Percentiles rank a stretch among this genome's conserved stretches.
These are phyloP conservation scores for Pachypeltis micranthus DNA, from an alignment of 1,140 invertebrate genomes.

Conservation along the genomic window DNA sequence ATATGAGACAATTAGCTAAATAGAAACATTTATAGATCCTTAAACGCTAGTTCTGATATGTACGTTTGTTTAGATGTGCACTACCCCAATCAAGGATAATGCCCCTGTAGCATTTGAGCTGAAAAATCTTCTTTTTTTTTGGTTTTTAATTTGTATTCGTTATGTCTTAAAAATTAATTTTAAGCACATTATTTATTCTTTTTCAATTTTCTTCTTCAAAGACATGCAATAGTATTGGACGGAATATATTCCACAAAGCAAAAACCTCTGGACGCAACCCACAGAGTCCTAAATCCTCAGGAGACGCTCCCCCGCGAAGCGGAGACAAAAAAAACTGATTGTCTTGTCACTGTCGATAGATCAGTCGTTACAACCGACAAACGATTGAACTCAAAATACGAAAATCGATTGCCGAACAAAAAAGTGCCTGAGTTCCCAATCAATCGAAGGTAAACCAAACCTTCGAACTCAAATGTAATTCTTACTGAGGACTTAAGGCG, in stretches of 20 bases:
- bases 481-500: too few relatives aligned
- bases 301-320: slow-evolving; percentile 4
- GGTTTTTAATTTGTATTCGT: slow-evolving; percentile 15
- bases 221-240: slow-evolving; percentile 25
- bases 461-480: too few relatives aligned
- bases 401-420: too few relatives aligned
- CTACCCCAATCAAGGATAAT: slow-evolving; percentile 20
- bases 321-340: slow-evolving; percentile 13
- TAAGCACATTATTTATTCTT: slow-evolving; percentile 3
- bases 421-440: too few relatives aligned
- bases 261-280: background rate
- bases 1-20: slow-evolving; percentile 21
- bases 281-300: slow-evolving; percentile 7
- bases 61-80: slow-evolving; percentile 24
- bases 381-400: too few relatives aligned
- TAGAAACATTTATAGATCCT: slow-evolving; percentile 26
- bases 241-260: slow-evolving; percentile 26
- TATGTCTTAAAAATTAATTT: slow-evolving; percentile 20
- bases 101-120: slow-evolving; percentile 27
- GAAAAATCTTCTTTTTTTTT: slow-evolving; percentile 18
- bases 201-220: slow-evolving; percentile 18
- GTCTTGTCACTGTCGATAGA: background rate
- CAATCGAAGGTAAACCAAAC: too few relatives aligned
- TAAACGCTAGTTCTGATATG: slow-evolving; percentile 25
- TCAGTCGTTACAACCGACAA: too few relatives aligned